These are phyloP conservation scores for Daptonema setosum DNA, from an alignment of 2,888 invertebrate species.

Conservation along the genomic window DNA sequence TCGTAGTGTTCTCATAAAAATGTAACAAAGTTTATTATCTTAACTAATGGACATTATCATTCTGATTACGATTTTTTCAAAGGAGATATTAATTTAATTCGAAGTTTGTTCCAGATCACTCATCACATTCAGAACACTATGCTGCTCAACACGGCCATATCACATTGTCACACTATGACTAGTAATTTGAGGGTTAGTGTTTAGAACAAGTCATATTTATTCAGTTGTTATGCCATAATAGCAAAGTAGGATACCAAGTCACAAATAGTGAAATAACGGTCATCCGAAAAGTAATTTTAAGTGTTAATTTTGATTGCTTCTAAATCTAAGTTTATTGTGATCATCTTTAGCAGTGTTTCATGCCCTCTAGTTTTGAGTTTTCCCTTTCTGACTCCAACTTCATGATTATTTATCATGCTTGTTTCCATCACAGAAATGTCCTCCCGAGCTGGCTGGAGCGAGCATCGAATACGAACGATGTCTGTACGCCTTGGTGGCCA, in stretches of 20 bases:
- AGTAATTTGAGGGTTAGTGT: not conserved
- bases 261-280: not conserved
- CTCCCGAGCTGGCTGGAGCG: not conserved
- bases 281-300: not conserved
- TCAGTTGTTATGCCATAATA: not conserved
- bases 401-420: too few species aligned
- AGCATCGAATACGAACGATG: not conserved
- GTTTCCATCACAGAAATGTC: not conserved
- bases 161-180: not conserved
- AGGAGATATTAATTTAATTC: too few species aligned
- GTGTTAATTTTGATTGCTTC: not conserved
- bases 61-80: too few species aligned
- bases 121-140: not conserved
- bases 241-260: not conserved
- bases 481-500: slow-evolving; percentile 2
- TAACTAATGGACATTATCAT: too few species aligned
- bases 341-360: too few species aligned
- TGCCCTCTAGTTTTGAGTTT: too few species aligned
- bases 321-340: too few species aligned
- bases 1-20: too few species aligned
- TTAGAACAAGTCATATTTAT: not conserved
- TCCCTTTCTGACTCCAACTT: too few species aligned
- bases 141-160: not conserved
- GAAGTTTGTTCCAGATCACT: too few species aligned
- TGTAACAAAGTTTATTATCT: too few species aligned